Evolutionary conservation across 2,113 vertebrate species (phyloP).

Genomic region (Pomatorhinus ruficollis): DNA sequence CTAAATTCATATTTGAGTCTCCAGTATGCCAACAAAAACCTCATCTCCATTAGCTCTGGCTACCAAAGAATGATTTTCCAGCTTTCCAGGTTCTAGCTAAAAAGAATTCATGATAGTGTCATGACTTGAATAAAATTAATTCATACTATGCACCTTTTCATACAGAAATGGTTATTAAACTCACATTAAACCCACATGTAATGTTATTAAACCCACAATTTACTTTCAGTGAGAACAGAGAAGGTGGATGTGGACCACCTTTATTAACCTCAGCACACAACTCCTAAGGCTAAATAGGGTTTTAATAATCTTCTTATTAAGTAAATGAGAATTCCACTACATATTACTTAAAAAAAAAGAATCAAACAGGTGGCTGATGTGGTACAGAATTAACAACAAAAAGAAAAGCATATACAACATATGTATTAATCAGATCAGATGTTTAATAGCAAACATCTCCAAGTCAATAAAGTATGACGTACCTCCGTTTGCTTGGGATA

Average conservation of each 20-base stretch:
- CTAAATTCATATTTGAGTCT: neutral
- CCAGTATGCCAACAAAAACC: neutral
- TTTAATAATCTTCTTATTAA: neutral
- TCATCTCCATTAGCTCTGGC: neutral
- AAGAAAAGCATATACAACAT: neutral
- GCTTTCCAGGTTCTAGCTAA: neutral
- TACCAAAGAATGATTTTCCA: neutral
- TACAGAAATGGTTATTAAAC: neutral
- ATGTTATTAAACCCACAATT: neutral
- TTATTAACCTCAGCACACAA: neutral
- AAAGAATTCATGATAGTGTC: neutral
- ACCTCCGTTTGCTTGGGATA: slow-evolving; percentile 86
- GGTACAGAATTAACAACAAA: neutral
- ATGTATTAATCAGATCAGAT: neutral
- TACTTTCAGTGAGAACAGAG: neutral
- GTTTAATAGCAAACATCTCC: neutral
- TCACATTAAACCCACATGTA: neutral
- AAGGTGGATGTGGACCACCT: neutral
- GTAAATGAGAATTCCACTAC: neutral
- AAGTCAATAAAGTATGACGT: neutral
- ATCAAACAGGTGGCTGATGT: neutral
- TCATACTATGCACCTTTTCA: neutral
- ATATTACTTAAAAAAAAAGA: neutral
- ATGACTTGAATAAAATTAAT: neutral
- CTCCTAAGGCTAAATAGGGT: neutral